Conservation (phyloP, 2,888 invertebrate species). For the Nasonia oneida region DNA sequence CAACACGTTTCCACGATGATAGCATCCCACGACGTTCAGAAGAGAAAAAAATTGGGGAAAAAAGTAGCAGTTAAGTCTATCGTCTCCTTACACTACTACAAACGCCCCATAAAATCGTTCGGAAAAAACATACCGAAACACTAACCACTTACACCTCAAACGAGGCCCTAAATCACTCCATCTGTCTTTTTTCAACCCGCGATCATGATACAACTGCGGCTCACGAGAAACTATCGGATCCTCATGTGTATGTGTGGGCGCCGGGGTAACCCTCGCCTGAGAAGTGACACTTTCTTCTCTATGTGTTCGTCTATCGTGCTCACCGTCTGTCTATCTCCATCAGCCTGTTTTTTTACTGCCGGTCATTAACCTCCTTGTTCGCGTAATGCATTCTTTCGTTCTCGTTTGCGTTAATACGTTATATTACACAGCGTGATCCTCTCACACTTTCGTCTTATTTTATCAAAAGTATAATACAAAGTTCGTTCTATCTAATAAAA, state of each 20-base stretch:
- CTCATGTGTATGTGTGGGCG: not conserved
- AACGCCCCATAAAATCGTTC: not conserved
- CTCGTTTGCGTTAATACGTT: too few species aligned
- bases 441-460: too few species aligned
- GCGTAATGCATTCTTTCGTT: not conserved
- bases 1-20: not conserved
- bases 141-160: conserved; percentile 37
- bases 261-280: conserved; percentile 13
- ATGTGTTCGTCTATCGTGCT: not conserved
- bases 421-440: too few species aligned
- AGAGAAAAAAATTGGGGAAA: not conserved
- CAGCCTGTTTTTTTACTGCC: not conserved
- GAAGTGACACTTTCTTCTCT: conserved; percentile 27
- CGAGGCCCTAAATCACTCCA: conserved; percentile 48
- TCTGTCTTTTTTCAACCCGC: conserved; percentile 27
- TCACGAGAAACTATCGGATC: conserved; percentile 28
- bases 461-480: too few species aligned
- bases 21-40: not conserved
- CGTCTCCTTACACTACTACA: conserved; percentile 1
- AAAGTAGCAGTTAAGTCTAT: conserved; percentile 1
- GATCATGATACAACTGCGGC: conserved; percentile 13
- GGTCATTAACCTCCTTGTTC: not conserved
- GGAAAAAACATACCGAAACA: conserved; percentile 35
- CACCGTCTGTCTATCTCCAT: not conserved
- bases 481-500: too few species aligned